These are phyloP conservation scores for Graphium colonna DNA, from an alignment of 2,888 invertebrate species.

Conservation along the genomic window DNA sequence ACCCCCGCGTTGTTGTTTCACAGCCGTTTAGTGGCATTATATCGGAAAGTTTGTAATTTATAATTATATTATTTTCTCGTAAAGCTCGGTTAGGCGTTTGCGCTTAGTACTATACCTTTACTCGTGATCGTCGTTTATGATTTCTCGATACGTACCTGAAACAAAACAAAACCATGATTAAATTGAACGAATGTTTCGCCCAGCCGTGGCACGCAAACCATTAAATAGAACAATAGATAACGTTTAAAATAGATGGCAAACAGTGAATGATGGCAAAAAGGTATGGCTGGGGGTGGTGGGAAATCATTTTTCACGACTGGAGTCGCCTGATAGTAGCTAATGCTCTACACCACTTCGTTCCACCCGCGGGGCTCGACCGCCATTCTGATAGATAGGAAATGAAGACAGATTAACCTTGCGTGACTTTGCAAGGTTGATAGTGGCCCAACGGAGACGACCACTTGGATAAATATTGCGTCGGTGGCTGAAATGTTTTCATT, in stretches of 20 bases:
- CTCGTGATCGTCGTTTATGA: background rate
- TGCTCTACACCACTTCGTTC: constrained; percentile 58
- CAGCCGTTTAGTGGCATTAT: constrained; percentile 2
- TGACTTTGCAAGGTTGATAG: constrained; percentile 59
- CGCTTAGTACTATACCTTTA: constrained; percentile 1
- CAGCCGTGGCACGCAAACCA: constrained; percentile 59
- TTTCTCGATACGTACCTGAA: constrained; percentile 23
- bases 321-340: constrained; percentile 70
- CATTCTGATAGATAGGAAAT: constrained; percentile 77
- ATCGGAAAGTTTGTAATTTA: constrained; percentile 9
- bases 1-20: background rate
- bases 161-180: constrained; percentile 19
- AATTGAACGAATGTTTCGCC: constrained; percentile 37
- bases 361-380: constrained; percentile 48
- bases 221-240: constrained; percentile 58
- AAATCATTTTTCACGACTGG: constrained; percentile 74
- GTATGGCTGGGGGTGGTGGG: constrained; percentile 65
- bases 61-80: background rate
- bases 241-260: constrained; percentile 59
- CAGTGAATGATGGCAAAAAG: constrained; percentile 65
- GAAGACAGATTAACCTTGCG: constrained; percentile 77
- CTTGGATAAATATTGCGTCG: constrained; percentile 36
- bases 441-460: constrained; percentile 33
- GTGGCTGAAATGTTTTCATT: constrained; percentile 2
- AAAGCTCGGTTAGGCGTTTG: background rate